Evolutionary conservation across 2,888 invertebrate genomes (phyloP), one percentile per base, ranked within the genome.

Genomic region (Nowickia ferox): DNA sequence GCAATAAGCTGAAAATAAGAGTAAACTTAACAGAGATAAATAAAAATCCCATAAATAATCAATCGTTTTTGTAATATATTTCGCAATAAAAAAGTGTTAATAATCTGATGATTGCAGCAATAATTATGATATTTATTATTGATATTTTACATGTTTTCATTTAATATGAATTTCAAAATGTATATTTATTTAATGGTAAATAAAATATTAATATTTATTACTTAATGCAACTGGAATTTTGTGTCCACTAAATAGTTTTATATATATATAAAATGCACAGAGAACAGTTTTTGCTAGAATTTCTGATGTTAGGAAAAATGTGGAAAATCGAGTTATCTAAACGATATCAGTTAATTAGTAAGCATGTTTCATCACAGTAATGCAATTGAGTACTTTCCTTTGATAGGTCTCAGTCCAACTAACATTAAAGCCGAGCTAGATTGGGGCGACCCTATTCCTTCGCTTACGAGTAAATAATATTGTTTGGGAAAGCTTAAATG

Each of bases 71-170:
- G 30, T 30, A 51, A 63, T 59, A 13, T 42, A 22, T 63, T 51
- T 44, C n/a, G 30, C 53, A 11, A 44, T 65, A 53, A 53, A 75
- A 65, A 55, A 53, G 42, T 63, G 44, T 65, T 65, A 75, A 65
- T 42, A 75, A 44, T 42, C 42, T 44, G 51, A 51, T 53, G 63
- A 53, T 75, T 65, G 30, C 13, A 65, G 53, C 42, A 53, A 75
- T 75, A 75, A 51, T 6, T 42, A 15, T 63, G 42, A 40, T 75
- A n/a, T 61, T 42, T 30, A 30, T 42, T 19, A 65, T 75, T 75
- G 17, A 74, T 38, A 42, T 63, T 51, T 15, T 1, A 75, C 48
- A 44, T 17, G 30, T 17, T 19, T 30, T 19, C 4, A 59, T 69
- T 42, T 17, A 59, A 48, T 17, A 10, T 15, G 9, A 30, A 15